Evolutionary conservation across 2,113 vertebrate genomes (phyloP), one percentile per base, ranked within the genome.

Genomic region (Phyllostomus discolor): DNA sequence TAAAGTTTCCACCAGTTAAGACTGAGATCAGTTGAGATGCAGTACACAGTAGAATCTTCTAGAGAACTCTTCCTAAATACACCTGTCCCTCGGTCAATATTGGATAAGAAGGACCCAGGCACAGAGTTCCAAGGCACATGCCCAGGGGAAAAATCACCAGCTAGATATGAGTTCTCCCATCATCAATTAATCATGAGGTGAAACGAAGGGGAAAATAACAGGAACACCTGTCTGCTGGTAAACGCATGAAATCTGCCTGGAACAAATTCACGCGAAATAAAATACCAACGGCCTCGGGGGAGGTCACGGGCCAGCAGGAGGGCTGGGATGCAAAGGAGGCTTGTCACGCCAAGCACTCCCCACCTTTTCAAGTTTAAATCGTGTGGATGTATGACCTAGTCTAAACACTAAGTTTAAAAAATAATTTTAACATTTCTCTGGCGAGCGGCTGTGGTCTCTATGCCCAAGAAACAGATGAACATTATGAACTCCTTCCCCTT

Each of bases 391-490:
- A 79, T 22, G 88, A 85, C 24, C 24, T 46, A 15, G 64, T 59
- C 70, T 52, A 80, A 92, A 94, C 72, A 46, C n/a, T 54, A 73
- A 70, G 82, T 90, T 96, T 67, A 84, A 92, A 90, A 73, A 81
- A 59, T 59, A 54, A 81, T 59, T 62, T 76, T 12, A 64, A 75
- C 90, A 66, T 16, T 79, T 81, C 84, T 92, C 76, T 48, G 28
- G 91, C 28, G 84, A 92, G 57, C 64, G 96, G 57, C 35, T 96
- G 5, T 28, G 54, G 69, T 28, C 20, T 57, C 33, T 33, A 43
- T n/a, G 20, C 33, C 26, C 90, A 89, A 66, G 7, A 64, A 83
- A 70, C 54, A 86, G 54, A 86, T 48, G 59, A 69, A 33, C 33
- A 26, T 0, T 88, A 20, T 72, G 35, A 92, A 87, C 84, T 57